Base-by-base conservation (phyloP, 2,888 invertebrate species). In the Eristalis pertinax region DNA sequence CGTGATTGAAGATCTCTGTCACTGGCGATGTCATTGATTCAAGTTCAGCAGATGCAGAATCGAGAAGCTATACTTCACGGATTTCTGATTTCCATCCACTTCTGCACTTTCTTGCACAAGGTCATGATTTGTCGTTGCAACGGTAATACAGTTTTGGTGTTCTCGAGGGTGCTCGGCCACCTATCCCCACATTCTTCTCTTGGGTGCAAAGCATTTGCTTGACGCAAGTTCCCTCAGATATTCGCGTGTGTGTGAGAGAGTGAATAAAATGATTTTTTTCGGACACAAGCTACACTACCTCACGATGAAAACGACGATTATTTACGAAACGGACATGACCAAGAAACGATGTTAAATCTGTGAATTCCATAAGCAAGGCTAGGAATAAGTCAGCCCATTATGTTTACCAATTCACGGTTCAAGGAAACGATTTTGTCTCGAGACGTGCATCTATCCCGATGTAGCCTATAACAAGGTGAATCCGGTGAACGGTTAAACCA, bases 281-380 rank as follows among this genome's bases (percentile, higher is more conserved):
- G 74, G 74, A 83, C 82, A 8, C 8, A 50, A n/a, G 50, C n/a
- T 43, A 43, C 43, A 50, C 50, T 74, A 22, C n/a, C n/a, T n/a
- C n/a, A n/a, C n/a, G n/a, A n/a, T n/a, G n/a, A n/a, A n/a, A n/a
- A n/a, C 41, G 41, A 69, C 85, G 68, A 78, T 86, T 77, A 86
- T 86, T 86, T 82, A 86, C 78, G 78, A 86, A 56, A 62, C 69
- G 74, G 82, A 82, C 77, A 83, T 83, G 85, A 78, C 82, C 85
- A 77, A 75, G 84, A 32, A 74, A 62, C 75, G 75, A 69, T 43
- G 73, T 64, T 77, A 77, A 74, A 77, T 74, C 63, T 82, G 85
- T 82, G 85, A 82, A 82, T 63, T 82, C 60, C 60, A 69, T 82
- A 82, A 86, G 65, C 85, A 32, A 63, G 29, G 22, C 72, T 73